These are phyloP conservation scores for Lota lota DNA, from an alignment of 2,113 vertebrate species.

Conservation along the genomic window DNA sequence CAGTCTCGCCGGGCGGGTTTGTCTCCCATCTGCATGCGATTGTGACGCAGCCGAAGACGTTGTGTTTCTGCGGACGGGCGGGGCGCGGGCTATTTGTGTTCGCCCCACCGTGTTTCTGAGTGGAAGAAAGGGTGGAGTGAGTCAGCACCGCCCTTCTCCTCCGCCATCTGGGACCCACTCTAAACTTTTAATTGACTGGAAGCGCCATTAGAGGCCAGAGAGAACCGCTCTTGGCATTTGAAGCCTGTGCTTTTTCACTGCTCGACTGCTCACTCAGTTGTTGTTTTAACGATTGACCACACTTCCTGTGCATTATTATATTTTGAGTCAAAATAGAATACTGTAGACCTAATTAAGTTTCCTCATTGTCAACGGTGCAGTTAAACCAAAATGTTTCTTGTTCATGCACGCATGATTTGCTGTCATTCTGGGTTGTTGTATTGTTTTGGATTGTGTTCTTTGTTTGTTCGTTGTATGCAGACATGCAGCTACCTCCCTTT, in stretches of 20 bases:
- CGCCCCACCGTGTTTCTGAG: conserved; percentile 50
- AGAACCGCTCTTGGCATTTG: conserved; percentile 44
- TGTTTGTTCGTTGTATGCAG: too few relatives aligned
- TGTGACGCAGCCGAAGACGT: conserved; percentile 28
- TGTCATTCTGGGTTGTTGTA: too few relatives aligned
- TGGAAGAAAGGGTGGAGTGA: conserved; percentile 49
- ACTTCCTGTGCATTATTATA: background rate
- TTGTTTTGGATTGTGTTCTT: too few relatives aligned
- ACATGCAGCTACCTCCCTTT: too few relatives aligned
- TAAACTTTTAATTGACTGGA: conserved; percentile 36
- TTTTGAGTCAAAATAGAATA: too few relatives aligned
- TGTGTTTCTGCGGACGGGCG: conserved; percentile 52
- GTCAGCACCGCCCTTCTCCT: conserved; percentile 33
- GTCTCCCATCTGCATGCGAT: conserved; percentile 45
- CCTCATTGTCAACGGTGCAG: too few relatives aligned
- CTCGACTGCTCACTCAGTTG: background rate
- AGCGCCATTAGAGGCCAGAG: conserved; percentile 35
- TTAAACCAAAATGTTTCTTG: too few relatives aligned
- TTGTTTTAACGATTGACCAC: background rate
- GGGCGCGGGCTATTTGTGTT: conserved; percentile 66
- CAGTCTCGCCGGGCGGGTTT: conserved; percentile 33
- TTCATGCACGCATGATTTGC: too few relatives aligned
- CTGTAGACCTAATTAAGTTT: too few relatives aligned
- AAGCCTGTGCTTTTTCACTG: conserved; percentile 18
- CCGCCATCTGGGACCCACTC: conserved; percentile 43